Evolutionary conservation across 1,140 invertebrate species (phyloP), one percentile per base, ranked within the genome.

Genomic region (Paramacrobiotus metropolitanus): DNA sequence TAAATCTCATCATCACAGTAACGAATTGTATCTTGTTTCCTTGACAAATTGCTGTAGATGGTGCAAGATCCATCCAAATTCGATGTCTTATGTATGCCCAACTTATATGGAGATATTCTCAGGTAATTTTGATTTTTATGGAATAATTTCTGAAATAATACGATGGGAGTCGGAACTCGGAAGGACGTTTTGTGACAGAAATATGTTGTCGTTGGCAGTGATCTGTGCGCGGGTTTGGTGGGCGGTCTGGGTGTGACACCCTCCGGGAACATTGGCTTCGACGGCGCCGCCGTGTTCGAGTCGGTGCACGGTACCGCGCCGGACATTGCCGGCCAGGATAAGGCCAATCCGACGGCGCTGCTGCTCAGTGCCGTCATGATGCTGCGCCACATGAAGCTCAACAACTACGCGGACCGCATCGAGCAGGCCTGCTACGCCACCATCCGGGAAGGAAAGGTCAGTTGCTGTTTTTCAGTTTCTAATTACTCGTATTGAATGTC

Each of bases 251-350:
- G 95, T 62, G 80, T 99, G 21, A 99, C 95, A 59, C 93, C 95
- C 4, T 95, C 90, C 67, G 95, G 93, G 63, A 99, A 99, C 73
- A 97, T 99, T 75, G 95, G 95, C 63, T 79, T 92, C 66, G 89
- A 89, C 70, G 93, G 93, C 64, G 60, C 59, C 9, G 95, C 95
- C 31, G 82, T 99, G 29, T 99, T 99, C 73, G 95, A 99, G 81
- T 96, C 93, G 45, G 88, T 99, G n/a, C 95, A 99, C 71, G 95
- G 95, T 63, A 98, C 94, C 63, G 95, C 95, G 29, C 95, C 95
- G 0, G 95, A 99, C 72, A 97, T 99, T 71, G 95, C 95, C 63
- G 94, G 94, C 31, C 84, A 93, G 76, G 93, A 99, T 74, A 83
- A 92, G 75, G 95, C 95, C n/a, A 99, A 99, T 73, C 95, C 95